Evolutionary conservation across 2,113 vertebrate genomes (phyloP).

Genomic region (Urocitellus parryii): DNA sequence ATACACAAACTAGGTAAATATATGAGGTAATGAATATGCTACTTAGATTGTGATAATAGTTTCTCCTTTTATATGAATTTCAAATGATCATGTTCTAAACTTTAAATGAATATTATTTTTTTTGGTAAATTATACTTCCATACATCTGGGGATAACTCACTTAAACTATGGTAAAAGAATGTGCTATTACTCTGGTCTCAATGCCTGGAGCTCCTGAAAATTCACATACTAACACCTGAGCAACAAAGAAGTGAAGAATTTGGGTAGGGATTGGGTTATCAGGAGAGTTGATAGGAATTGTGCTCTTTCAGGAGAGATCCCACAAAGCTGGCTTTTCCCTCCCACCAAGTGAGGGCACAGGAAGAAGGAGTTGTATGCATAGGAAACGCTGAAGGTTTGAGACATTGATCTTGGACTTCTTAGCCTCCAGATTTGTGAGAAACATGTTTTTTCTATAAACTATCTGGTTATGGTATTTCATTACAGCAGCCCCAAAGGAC

Average conservation of each 20-base stretch:
- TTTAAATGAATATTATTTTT: neutral
- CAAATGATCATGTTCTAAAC: neutral
- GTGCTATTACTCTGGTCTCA: neutral
- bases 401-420: no score
- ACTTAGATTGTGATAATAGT: neutral
- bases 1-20: neutral
- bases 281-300: neutral
- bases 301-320: no score
- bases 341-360: neutral
- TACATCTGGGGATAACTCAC: neutral
- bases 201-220: neutral
- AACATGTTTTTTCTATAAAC: neutral
- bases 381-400: neutral
- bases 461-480: neutral
- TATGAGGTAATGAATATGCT: neutral
- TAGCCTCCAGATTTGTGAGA: neutral
- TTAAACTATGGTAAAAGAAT: neutral
- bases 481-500: no score
- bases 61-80: neutral
- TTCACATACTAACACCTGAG: neutral
- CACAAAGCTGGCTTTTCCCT: neutral
- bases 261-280: neutral
- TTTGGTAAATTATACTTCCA: neutral
- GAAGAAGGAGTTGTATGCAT: neutral
- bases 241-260: neutral